phyloP scores from a whole-genome alignment of 2,797 vertebrate species.

The Apogon talboti region DNA sequence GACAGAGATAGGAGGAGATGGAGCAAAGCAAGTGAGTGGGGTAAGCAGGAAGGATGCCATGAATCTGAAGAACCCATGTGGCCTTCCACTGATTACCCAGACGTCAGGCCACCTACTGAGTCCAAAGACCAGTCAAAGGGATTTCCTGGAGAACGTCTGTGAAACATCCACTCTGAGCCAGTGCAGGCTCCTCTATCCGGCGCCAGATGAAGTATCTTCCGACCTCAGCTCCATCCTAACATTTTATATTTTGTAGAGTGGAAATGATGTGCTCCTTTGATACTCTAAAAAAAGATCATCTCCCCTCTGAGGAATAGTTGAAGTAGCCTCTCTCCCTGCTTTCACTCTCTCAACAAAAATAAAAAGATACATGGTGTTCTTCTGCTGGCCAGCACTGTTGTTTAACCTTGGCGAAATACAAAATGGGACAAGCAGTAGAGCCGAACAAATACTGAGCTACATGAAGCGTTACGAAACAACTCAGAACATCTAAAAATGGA shows the following conservation, averaged over 20 bases:
- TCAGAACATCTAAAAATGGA: constrained; percentile 72
- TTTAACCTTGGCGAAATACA: constrained; percentile 78
- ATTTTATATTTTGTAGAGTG: constrained; percentile 73
- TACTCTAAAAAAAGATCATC: constrained; percentile 71
- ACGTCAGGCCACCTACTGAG: constrained; percentile 77
- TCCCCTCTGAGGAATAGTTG: constrained; percentile 65
- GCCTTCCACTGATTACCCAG: constrained; percentile 80
- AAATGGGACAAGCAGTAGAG: constrained; percentile 78
- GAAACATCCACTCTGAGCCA: constrained; percentile 69
- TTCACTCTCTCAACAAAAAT: constrained; percentile 72
- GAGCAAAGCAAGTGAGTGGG: constrained; percentile 68
- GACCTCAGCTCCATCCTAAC: constrained; percentile 69
- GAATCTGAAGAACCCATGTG: constrained; percentile 79
- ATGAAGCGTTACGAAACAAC: constrained; percentile 69
- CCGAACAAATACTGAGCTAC: constrained; percentile 72
- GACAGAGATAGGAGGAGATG: constrained; percentile 63
- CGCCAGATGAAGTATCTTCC: constrained; percentile 74
- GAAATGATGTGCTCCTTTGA: constrained; percentile 77
- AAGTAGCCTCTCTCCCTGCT: constrained; percentile 71
- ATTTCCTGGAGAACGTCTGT: constrained; percentile 77
- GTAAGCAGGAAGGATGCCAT: constrained; percentile 76
- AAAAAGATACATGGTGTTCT: constrained; percentile 74
- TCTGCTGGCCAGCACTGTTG: constrained; percentile 63
- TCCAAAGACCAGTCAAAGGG: constrained; percentile 78
- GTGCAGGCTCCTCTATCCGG: constrained; percentile 67